Base-by-base conservation (phyloP, 2,113 vertebrate genomes). In the Mellivora capensis region DNA sequence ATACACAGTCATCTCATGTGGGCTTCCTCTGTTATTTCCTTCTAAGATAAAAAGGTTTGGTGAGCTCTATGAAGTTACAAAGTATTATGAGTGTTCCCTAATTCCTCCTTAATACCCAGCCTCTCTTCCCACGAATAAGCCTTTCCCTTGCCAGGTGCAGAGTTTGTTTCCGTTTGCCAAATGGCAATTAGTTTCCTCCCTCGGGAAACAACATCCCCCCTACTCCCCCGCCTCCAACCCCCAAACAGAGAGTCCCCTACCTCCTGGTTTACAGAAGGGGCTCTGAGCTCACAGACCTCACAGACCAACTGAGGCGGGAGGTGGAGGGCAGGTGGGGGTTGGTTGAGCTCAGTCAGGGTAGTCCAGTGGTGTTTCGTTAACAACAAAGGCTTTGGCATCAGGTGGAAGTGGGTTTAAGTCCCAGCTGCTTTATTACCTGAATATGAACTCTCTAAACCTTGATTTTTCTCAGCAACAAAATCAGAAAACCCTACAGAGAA, bases 391-490 rank as follows among this genome's bases (percentile, higher is more conserved):
- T 80, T 67, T 61, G 21, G 79, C 72, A 13, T 86, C n/a, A 3
- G 8, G 42, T 2, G 20, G 44, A 44, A 88, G 31, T 81, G 57
- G 13, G 29, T 52, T 94, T 85, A 67, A 95, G 59, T 27, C n/a
- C 31, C 49, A 64, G 21, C 57, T 93, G 39, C 79, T 87, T 90
- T 84, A 61, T 42, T 44, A 47, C 2, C 49, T 80, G 37, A 90
- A 37, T 34, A 31, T 5, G 42, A 90, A 72, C 23, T 79, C 59
- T 61, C 39, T 54, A 67, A 97, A 74, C 34, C 15, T 96, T 81
- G 62, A 34, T 83, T 81, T 57, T 93, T 91, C 83, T 86, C 67
- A 74, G 81, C n/a, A 84, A 80, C 34, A 83, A 90, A 97, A 87
- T 92, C 76, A 57, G 62, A 76, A 47, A 29, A 31, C 42, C 74